Base-by-base conservation (phyloP, 2,113 vertebrate genomes). In the Phalacrocorax aristotelis region DNA sequence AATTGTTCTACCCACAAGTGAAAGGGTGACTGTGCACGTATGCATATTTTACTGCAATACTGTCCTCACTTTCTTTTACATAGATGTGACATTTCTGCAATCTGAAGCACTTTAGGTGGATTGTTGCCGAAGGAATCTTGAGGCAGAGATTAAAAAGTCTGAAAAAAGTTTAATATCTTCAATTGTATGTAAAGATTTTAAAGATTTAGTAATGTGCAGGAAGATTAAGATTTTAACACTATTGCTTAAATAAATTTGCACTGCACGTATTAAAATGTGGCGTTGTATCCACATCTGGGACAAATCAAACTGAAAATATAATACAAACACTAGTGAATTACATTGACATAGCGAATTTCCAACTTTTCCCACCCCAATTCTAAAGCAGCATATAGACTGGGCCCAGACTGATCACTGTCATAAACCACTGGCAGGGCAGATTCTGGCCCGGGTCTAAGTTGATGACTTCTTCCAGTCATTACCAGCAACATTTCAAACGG, bases 101-200 rank as follows among this genome's bases (percentile, higher is more conserved):
- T 87, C 92, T 91, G 68, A 82, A 92, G 82, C 72, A 91, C 78
- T 58, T 71, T 87, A 68, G 69, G 27, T 68, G 54, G 80, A 95
- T 97, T 97, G 86, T 93, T 96, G 75, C 84, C 91, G 52, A 91
- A 95, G 40, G 30, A 87, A 88, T 84, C 65, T 90, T 92, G 55
- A 93, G 42, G 57, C 16, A 76, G 7, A 61, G 20, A 86, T 77
- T 79, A 83, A 70, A 61, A 55, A 84, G 25, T 86, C 55, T 71
- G 18, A 34, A 72, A 93, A 58, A 55, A 34, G 7, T 40, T 77
- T 29, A 77, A 1, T 75, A 60, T 54, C 15, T 83, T 87, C 32
- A 66, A 3, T 26, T 38, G 11, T 82, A 25, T 36, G 22, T 38
- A 74, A 71, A 23, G 21, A 60, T 74, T 46, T 64, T 38, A 74